Evolutionary conservation across 1,140 invertebrate genomes (phyloP), one percentile per base, ranked within the genome.

Genomic region (Spodoptera frugiperda): DNA sequence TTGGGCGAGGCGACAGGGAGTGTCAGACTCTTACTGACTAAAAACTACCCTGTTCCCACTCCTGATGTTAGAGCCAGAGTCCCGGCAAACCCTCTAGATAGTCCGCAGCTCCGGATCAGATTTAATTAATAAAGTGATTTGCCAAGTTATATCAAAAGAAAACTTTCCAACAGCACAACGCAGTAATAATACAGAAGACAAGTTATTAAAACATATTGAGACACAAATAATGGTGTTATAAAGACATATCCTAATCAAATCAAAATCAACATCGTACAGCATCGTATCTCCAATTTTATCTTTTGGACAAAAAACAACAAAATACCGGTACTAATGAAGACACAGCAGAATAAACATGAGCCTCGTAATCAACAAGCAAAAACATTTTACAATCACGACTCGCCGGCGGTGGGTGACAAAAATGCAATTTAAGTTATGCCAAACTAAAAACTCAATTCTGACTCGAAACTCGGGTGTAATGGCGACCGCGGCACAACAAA

Each of bases 351-450:
- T 86, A 84, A 80, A 84, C 82, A 84, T 83, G 80, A 86, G 77
- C n/a, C 14, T 61, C 19, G 79, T 85, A 87, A 87, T 86, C 83
- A 83, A 79, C 30, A 33, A 48, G 76, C 79, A 85, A 85, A 86
- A 87, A 88, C 73, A 78, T 25, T 70, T 82, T 77, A 83, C 78
- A 78, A 77, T 80, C 73, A 73, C 77, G 59, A 55, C 51, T 71
- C 61, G 77, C 11, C 21, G 61, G 78, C 77, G 81, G 80, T 85
- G 85, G 87, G 90, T 90, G 90, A 91, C 90, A 92, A 92, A 92
- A 92, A 92, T 92, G 90, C 90, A 91, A 91, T 89, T 88, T 88
- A 86, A 88, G 88, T 87, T 89, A 89, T 90, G 84, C 84, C 72
- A 71, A 76, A 84, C 84, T 88, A 92, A 89, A 92, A 92, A 92